phyloP scores from a whole-genome alignment of 1,140 invertebrate species.

The Eulimnadia texana region DNA sequence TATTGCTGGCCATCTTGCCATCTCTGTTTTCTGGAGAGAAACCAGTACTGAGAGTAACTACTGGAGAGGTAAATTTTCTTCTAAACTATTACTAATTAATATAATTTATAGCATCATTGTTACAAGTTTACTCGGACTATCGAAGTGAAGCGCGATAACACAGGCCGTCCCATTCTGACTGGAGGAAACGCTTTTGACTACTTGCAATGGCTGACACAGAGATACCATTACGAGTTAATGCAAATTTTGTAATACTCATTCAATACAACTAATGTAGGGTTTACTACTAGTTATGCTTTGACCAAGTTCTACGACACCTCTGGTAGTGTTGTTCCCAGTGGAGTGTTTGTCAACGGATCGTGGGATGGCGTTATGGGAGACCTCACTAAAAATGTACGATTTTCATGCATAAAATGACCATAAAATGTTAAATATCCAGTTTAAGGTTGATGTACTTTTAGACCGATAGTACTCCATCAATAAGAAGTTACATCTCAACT shows the following conservation, averaged over 20 bases:
- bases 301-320: too few species aligned
- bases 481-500: too few species aligned
- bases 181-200: background rate
- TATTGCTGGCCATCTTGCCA: background rate
- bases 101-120: too few species aligned
- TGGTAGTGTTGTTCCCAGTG: background rate
- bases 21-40: background rate
- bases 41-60: background rate
- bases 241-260: too few species aligned
- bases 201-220: background rate
- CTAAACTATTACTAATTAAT: background rate
- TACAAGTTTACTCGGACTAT: background rate
- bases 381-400: background rate
- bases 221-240: background rate
- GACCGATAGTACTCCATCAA: too few species aligned
- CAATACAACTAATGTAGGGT: too few species aligned
- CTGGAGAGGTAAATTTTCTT: background rate
- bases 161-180: background rate
- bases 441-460: too few species aligned
- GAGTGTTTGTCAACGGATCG: background rate
- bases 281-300: too few species aligned
- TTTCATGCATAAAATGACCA: too few species aligned
- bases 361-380: background rate
- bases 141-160: background rate
- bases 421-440: too few species aligned